These are phyloP conservation scores for Euphonia xanthogaster DNA, from an alignment of 2,797 vertebrate genomes.

Conservation along the genomic window DNA sequence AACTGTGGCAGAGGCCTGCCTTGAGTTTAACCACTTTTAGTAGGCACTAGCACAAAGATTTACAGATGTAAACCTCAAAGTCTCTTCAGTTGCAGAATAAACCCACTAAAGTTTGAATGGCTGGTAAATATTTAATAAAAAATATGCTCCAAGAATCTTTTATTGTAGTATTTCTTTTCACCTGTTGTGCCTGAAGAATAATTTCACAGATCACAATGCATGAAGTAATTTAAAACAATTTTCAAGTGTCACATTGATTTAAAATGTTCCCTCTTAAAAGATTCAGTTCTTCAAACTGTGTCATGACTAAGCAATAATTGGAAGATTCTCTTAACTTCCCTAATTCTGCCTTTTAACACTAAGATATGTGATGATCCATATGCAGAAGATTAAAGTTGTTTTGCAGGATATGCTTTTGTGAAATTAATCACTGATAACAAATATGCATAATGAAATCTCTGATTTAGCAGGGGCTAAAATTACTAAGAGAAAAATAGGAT, in stretches of 20 bases:
- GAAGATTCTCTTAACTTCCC: neutral
- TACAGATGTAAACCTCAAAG: slow-evolving; percentile 1
- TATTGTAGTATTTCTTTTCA: slow-evolving; percentile 35
- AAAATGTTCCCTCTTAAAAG: slow-evolving; percentile 28
- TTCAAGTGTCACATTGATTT: slow-evolving; percentile 34
- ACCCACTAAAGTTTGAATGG: slow-evolving; percentile 38
- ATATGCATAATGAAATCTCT: neutral
- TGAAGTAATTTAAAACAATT: slow-evolving; percentile 41
- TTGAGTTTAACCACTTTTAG: slow-evolving; percentile 6
- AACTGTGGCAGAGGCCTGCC: neutral
- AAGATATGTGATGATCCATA: neutral
- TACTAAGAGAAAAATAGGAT: neutral
- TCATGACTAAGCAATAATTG: slow-evolving; percentile 30
- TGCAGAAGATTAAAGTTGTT: slow-evolving; percentile 5
- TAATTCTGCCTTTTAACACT: neutral
- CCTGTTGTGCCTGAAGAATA: slow-evolving; percentile 40
- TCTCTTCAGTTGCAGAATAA: slow-evolving; percentile 9
- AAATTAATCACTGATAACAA: slow-evolving; percentile 19
- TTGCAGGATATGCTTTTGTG: neutral
- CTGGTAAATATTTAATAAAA: slow-evolving; percentile 61
- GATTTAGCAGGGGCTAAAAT: neutral
- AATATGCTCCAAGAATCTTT: slow-evolving; percentile 26
- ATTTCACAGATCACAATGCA: slow-evolving; percentile 45
- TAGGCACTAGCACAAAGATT: neutral
- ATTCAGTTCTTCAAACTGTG: neutral